Evolutionary conservation across 2,888 invertebrate genomes (phyloP).

Genomic region (Ceraclea dissimilis): DNA sequence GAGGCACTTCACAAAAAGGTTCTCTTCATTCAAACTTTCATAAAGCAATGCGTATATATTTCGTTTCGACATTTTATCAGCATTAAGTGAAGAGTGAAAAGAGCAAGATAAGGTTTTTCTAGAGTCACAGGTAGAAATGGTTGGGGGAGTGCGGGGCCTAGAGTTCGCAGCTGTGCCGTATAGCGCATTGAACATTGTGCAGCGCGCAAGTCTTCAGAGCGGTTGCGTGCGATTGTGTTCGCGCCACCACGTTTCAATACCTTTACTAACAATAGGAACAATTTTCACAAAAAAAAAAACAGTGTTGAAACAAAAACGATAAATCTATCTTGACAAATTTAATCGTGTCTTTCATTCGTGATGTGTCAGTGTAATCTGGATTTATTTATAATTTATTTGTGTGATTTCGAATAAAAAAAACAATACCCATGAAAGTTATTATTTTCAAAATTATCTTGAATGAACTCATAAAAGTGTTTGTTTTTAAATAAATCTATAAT

Average conservation of each 20-base stretch:
- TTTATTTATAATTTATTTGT: no score
- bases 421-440: no score
- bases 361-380: no score
- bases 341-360: no score
- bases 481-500: no score
- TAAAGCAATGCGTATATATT: not conserved
- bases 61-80: not conserved
- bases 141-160: not conserved
- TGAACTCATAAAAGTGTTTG: no score
- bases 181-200: constrained; percentile 3
- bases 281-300: no score
- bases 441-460: no score
- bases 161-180: not conserved
- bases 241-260: not conserved
- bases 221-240: constrained; percentile 1
- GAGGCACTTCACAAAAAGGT: constrained; percentile 1
- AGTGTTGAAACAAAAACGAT: no score
- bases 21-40: not conserved
- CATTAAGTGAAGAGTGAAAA: not conserved
- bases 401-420: no score
- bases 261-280: not conserved
- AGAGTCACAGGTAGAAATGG: not conserved
- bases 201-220: constrained; percentile 1
- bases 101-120: constrained; percentile 5
- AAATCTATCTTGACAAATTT: no score